phyloP scores from a whole-genome alignment of 2,113 vertebrate species.

The Chauna torquata region DNA sequence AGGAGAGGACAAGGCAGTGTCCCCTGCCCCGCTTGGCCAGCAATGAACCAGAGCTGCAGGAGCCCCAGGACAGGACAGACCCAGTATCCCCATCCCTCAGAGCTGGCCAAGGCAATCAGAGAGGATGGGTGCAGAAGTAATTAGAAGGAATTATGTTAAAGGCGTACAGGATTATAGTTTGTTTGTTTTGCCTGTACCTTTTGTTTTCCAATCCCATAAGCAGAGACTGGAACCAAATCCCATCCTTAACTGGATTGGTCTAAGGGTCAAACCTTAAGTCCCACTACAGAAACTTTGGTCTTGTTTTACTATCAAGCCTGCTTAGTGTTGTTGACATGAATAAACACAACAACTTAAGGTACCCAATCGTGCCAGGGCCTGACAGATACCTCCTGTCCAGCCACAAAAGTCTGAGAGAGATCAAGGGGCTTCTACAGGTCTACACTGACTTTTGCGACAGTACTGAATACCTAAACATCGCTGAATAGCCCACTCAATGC shows the following conservation, averaged over 20 bases:
- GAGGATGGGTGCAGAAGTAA: neutral
- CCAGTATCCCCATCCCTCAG: neutral
- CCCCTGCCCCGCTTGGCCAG: neutral
- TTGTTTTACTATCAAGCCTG: neutral
- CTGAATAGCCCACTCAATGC: neutral
- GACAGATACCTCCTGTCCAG: neutral
- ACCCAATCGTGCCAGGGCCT: neutral
- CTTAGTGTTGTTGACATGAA: neutral
- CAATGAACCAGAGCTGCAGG: rapidly evolving
- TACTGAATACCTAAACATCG: neutral
- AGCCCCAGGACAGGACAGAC: neutral
- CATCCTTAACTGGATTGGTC: neutral
- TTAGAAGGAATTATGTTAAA: neutral
- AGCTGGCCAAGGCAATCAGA: neutral
- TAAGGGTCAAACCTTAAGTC: neutral
- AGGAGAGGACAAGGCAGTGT: neutral
- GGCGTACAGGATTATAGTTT: neutral
- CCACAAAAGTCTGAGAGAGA: neutral
- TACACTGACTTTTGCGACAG: neutral
- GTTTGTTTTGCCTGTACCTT: neutral
- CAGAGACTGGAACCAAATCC: neutral
- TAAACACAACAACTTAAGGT: neutral
- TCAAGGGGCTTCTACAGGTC: neutral
- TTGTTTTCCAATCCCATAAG: neutral
- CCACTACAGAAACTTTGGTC: neutral